Evolutionary conservation across 2,888 invertebrate genomes (phyloP).

Genomic region (Pterobdella sp.): DNA sequence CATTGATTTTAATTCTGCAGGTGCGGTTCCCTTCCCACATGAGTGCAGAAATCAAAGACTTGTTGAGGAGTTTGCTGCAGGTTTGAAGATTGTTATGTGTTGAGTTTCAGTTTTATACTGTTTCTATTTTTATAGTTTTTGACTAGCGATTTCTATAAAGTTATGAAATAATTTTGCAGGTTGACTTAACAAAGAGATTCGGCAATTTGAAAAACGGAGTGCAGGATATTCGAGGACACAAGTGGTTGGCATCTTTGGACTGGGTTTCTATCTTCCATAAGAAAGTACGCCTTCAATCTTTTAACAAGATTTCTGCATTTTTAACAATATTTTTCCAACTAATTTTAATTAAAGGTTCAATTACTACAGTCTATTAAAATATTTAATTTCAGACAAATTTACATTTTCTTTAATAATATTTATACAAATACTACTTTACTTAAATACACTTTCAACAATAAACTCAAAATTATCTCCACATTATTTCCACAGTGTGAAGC

Average conservation of each 20-base stretch:
- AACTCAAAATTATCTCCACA: no score
- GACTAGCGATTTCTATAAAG: no score
- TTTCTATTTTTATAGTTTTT: no score
- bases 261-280: conserved; percentile 31
- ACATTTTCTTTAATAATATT: no score
- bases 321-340: background rate
- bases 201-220: conserved; percentile 33
- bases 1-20: no score
- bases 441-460: no score
- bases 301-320: background rate
- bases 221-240: conserved; percentile 32
- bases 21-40: conserved; percentile 33
- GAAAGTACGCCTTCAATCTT: conserved; percentile 4
- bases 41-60: conserved; percentile 32
- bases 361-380: no score
- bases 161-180: no score
- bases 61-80: conserved; percentile 31
- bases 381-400: no score
- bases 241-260: conserved; percentile 30
- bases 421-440: no score
- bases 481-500: conserved; percentile 17
- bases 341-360: background rate
- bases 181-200: conserved; percentile 31
- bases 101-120: no score
- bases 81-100: background rate